phyloP scores from a whole-genome alignment of 2,797 vertebrate genomes.

The Acanthiza pusilla region DNA sequence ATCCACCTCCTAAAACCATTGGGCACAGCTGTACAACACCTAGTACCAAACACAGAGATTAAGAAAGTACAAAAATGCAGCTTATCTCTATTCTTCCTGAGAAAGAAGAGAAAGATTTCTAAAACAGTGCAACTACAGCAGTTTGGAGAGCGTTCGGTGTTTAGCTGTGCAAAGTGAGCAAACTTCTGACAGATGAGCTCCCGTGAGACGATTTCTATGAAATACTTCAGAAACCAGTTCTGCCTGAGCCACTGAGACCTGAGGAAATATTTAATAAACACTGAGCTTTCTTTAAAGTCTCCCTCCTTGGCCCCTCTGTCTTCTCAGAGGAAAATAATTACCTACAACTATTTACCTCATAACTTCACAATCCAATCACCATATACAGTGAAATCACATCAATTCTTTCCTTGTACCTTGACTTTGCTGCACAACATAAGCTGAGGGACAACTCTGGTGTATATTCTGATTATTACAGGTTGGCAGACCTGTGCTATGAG shows the following conservation, averaged over 20 bases:
- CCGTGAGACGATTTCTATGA: background rate
- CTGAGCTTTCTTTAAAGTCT: background rate
- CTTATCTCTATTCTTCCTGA: too few relatives aligned
- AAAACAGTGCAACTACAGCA: too few relatives aligned
- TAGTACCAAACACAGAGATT: too few relatives aligned
- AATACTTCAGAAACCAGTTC: background rate
- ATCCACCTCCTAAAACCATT: too few relatives aligned
- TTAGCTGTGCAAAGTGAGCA: background rate
- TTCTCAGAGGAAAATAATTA: background rate
- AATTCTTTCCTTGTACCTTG: background rate
- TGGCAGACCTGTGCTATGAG: background rate
- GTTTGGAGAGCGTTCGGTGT: background rate
- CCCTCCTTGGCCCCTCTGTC: background rate
- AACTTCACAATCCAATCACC: background rate
- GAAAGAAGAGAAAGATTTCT: too few relatives aligned
- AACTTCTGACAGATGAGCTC: background rate
- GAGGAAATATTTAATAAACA: constrained; percentile 7
- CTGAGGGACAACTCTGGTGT: background rate
- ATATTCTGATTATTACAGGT: background rate
- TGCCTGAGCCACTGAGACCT: background rate
- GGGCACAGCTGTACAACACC: too few relatives aligned
- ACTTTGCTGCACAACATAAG: background rate
- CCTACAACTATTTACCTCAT: background rate
- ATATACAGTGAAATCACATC: background rate
- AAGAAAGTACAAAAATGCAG: too few relatives aligned